Base-by-base conservation (phyloP, 2,888 invertebrate species). In the Julus scandinavius region DNA sequence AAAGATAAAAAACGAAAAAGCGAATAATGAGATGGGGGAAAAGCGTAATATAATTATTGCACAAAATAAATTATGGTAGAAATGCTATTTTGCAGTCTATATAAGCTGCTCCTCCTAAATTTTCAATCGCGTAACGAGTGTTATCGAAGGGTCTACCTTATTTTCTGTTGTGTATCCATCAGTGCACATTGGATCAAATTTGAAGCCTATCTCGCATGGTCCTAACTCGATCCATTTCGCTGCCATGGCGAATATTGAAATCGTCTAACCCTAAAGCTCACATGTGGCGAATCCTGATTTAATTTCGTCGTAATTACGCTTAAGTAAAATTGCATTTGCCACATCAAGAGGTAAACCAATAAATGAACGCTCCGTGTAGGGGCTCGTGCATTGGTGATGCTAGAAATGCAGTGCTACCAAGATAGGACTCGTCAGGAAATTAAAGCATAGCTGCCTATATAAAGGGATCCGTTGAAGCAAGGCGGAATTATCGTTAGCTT, bases 51-150 rank as follows among this genome's bases (percentile, higher is more conserved):
- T 80, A 80, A 80, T 80, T 80, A 80, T 80, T 80, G 80, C 80
- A 15, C 80, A 80, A 80, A 80, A 80, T 80, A 80, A 80, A 80
- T 80, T 40, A 80, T 80, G 80, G 80, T 38, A 38, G 80, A 80
- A 80, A 80, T 80, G 80, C 80, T 80, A 80, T 80, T 80, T 80
- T 80, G 80, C 80, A 80, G 80, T 80, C 80, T 80, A 80, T 80
- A 80, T 80, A 80, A 38, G 80, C 80, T 80, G 80, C 80, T 80
- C 80, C 80, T 80, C 80, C 80, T 80, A 38, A 38, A 80, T 80
- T 80, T 80, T 80, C 80, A 29, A 72, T 29, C 72, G 72, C 7
- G 72, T 9, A 11, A 29, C 72, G 72, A 72, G 80, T 80, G 80
- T 80, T 80, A 80, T 80, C 38, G 80, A 80, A 80, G 38, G 80